Conservation (phyloP, 1,140 invertebrate species). For the Zaprionus inermis region DNA sequence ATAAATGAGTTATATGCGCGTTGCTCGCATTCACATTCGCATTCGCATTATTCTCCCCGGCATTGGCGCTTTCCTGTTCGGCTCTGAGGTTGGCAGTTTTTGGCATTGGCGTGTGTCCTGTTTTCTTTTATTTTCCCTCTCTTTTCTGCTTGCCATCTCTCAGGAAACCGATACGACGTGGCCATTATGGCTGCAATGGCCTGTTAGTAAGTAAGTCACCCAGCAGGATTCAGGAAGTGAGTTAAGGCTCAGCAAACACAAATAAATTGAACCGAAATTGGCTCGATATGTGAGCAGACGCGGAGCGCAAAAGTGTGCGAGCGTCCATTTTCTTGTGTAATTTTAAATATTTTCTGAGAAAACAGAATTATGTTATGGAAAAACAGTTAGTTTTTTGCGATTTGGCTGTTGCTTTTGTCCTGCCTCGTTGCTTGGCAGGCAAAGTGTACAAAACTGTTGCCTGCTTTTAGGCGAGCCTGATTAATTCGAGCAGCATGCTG, state of each 20-base stretch:
- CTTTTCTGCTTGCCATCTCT: constrained; percentile 35
- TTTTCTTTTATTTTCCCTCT: constrained; percentile 32
- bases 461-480: background rate
- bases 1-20: constrained; percentile 80
- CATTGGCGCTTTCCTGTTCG: constrained; percentile 47
- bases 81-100: constrained; percentile 52
- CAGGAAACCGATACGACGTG: constrained; percentile 77
- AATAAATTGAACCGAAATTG: constrained; percentile 66
- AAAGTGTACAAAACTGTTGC: background rate
- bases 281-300: constrained; percentile 36
- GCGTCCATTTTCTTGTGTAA: background rate
- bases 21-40: constrained; percentile 60
- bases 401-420: too few species aligned
- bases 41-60: constrained; percentile 61
- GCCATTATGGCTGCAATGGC: constrained; percentile 67
- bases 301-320: background rate
- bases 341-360: constrained; percentile 5
- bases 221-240: constrained; percentile 53
- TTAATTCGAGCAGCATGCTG: background rate
- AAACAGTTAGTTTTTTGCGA: background rate
- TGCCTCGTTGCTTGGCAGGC: background rate
- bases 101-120: constrained; percentile 39
- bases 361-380: constrained; percentile 6
- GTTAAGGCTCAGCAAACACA: constrained; percentile 54
- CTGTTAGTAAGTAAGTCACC: constrained; percentile 54